Conservation (phyloP, 2,888 invertebrate species). For the Ernsta delagoae region DNA sequence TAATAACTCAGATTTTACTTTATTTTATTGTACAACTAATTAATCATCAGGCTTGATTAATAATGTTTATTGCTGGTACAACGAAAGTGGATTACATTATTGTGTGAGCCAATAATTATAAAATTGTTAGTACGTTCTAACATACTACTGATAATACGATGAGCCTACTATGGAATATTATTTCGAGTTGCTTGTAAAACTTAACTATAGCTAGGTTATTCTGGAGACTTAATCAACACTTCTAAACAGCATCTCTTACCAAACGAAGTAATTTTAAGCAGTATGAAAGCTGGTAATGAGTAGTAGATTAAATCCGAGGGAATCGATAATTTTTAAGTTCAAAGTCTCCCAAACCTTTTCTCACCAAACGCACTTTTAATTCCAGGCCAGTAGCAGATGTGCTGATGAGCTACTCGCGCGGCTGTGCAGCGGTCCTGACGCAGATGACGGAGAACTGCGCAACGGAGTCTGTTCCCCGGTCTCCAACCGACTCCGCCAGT, state of each 20-base stretch:
- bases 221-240: too few relatives aligned
- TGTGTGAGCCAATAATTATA: constrained; percentile 2
- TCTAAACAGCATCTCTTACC: too few relatives aligned
- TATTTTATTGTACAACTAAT: constrained; percentile 25
- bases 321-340: too few relatives aligned
- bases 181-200: too few relatives aligned
- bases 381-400: constrained; percentile 88
- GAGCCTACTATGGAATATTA: too few relatives aligned
- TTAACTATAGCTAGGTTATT: too few relatives aligned
- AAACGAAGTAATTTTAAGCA: too few relatives aligned
- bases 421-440: constrained; percentile 90
- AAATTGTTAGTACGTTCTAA: background rate
- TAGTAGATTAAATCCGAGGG: too few relatives aligned
- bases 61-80: constrained; percentile 16
- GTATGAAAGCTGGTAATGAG: too few relatives aligned
- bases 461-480: constrained; percentile 77
- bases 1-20: constrained; percentile 29
- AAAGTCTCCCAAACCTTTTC: too few relatives aligned
- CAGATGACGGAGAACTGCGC: constrained; percentile 87
- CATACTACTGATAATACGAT: too few relatives aligned
- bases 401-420: constrained; percentile 90
- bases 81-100: constrained; percentile 13
- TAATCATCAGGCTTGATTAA: constrained; percentile 30
- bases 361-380: constrained; percentile 31
- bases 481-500: constrained; percentile 83